Evolutionary conservation across 2,888 invertebrate genomes (phyloP).

Genomic region (Campoplex nolae): DNA sequence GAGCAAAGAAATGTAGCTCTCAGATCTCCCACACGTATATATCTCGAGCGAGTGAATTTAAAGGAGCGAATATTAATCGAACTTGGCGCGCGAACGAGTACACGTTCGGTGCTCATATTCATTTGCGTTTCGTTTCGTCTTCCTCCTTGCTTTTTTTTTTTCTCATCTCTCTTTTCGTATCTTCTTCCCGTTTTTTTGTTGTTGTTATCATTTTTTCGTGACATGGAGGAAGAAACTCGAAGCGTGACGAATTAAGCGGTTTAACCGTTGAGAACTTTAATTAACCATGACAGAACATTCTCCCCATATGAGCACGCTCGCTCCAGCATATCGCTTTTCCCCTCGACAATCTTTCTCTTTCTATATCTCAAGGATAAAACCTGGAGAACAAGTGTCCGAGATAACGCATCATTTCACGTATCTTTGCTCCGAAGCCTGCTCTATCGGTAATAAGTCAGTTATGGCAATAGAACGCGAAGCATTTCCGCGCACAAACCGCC

Average conservation of each 20-base stretch:
- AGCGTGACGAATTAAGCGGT: slow-evolving; percentile 67
- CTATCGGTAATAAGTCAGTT: not conserved
- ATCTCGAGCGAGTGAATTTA: slow-evolving; percentile 35
- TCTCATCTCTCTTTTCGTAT: not conserved
- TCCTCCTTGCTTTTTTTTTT: not conserved
- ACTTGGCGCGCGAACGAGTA: slow-evolving; percentile 64
- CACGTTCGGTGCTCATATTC: slow-evolving; percentile 39
- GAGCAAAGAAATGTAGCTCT: slow-evolving; percentile 45
- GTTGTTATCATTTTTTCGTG: slow-evolving; percentile 10
- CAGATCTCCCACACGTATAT: slow-evolving; percentile 16
- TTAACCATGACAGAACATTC: slow-evolving; percentile 60
- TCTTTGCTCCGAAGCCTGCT: slow-evolving; percentile 10
- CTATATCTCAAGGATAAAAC: not conserved
- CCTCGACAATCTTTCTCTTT: not conserved
- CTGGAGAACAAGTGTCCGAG: not conserved
- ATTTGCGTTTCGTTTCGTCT: slow-evolving; percentile 5
- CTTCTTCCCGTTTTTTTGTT: not conserved
- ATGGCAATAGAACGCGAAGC: not conserved
- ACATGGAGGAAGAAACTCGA: slow-evolving; percentile 60
- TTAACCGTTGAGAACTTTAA: slow-evolving; percentile 63
- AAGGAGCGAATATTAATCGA: slow-evolving; percentile 64
- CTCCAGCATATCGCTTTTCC: not conserved
- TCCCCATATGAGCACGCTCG: slow-evolving; percentile 13
- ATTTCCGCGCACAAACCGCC: not conserved
- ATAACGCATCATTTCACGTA: slow-evolving; percentile 38